A percentile compares a stretch with the other conserved stretches of the same genome.
Conservation (phyloP, 2,113 vertebrate genomes). For the Entosphenus tridentatus region DNA sequence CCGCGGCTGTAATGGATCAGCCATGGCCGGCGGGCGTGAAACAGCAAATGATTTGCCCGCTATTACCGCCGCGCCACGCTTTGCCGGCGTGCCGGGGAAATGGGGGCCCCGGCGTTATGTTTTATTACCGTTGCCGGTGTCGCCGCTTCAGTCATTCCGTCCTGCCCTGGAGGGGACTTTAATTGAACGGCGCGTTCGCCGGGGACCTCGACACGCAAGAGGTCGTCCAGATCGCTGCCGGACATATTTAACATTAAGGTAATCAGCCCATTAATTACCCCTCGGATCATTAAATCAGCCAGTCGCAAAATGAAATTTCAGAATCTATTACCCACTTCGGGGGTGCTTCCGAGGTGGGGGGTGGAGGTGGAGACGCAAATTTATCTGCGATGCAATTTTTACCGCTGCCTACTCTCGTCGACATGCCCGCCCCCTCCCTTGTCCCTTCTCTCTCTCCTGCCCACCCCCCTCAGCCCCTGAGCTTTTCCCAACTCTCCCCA, state of each 20-base stretch:
- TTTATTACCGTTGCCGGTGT: neutral
- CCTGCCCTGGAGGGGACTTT: conserved; percentile 70
- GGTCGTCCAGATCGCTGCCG: conserved; percentile 99
- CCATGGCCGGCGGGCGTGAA: neutral
- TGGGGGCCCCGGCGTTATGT: conserved; percentile 39
- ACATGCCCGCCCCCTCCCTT: too few relatives aligned
- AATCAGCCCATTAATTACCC: conserved; percentile 99
- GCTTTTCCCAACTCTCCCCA: too few relatives aligned
- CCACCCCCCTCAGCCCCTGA: too few relatives aligned
- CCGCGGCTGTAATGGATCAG: neutral
- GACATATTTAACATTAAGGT: conserved; percentile 99
- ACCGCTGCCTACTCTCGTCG: too few relatives aligned
- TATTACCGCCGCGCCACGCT: neutral
- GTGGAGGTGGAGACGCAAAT: conserved; percentile 22
- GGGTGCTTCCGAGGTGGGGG: conserved; percentile 87
- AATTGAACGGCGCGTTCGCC: conserved; percentile 77
- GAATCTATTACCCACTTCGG: conserved; percentile 98
- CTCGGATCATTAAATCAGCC: conserved; percentile 99
- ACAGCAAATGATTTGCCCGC: neutral
- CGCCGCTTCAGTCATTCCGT: conserved; percentile 42
- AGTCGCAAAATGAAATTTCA: conserved; percentile 99
- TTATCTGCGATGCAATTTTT: conserved; percentile 35
- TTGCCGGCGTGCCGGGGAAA: conserved; percentile 32
- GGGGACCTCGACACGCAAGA: conserved; percentile 99
- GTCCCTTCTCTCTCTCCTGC: too few relatives aligned